These are phyloP conservation scores for Anhinga anhinga DNA, from an alignment of 2,113 vertebrate genomes.

Conservation along the genomic window DNA sequence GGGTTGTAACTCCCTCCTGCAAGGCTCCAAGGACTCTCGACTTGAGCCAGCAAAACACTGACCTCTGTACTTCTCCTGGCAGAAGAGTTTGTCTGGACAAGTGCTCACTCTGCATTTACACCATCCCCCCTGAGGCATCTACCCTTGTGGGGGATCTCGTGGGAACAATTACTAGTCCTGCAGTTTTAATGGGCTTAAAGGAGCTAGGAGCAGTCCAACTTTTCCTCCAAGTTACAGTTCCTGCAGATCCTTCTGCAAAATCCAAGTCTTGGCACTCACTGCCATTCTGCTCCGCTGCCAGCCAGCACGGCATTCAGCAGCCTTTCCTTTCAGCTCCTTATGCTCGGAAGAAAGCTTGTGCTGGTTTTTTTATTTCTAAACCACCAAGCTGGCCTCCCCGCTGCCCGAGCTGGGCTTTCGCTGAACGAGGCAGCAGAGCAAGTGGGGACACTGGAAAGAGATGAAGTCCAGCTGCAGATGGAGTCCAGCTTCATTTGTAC, in stretches of 20 bases:
- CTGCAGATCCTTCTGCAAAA: background rate
- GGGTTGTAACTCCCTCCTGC: background rate
- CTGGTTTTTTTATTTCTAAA: background rate
- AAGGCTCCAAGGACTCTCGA: background rate
- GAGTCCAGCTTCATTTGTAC: too few species aligned
- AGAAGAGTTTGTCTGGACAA: background rate
- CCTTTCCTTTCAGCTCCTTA: background rate
- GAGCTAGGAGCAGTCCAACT: background rate
- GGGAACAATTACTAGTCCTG: background rate
- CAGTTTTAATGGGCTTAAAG: background rate
- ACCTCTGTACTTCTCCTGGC: background rate
- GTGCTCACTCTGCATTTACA: background rate
- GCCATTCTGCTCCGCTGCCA: background rate
- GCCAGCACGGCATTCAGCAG: background rate
- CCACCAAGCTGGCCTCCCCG: background rate
- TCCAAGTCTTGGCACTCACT: background rate
- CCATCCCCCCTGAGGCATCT: background rate
- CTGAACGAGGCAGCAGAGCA: background rate
- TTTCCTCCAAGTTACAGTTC: background rate
- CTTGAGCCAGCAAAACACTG: background rate
- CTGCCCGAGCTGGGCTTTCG: background rate
- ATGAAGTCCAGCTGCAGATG: background rate
- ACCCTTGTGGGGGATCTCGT: rapidly evolving
- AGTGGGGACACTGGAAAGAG: background rate
- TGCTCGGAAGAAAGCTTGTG: background rate